Evolutionary conservation across 1,140 invertebrate species (phyloP).

Genomic region (Goniozus legneri): DNA sequence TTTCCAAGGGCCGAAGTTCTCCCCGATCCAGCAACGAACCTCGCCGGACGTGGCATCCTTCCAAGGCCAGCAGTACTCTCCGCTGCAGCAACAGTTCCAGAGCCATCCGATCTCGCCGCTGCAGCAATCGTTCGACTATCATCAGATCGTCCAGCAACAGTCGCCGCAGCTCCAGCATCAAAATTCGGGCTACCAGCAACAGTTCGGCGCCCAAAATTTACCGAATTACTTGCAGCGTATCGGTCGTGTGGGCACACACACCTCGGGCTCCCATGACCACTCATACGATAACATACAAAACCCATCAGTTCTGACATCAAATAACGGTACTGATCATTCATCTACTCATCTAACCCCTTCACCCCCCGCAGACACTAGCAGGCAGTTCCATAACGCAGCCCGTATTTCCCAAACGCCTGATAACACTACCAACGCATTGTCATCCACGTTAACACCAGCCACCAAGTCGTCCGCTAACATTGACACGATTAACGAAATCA

Average conservation of each 20-base stretch:
- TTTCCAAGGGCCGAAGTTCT: slow-evolving; percentile 12
- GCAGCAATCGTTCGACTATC: slow-evolving; percentile 14
- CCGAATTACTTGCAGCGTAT: no score
- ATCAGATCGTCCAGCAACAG: no score
- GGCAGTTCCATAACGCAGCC: not conserved
- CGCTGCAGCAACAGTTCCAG: slow-evolving; percentile 10
- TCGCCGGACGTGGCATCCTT: slow-evolving; percentile 2
- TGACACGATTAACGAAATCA: slow-evolving; percentile 6
- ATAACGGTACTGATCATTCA: not conserved
- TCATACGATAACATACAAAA: no score
- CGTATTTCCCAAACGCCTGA: not conserved
- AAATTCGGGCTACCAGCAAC: no score
- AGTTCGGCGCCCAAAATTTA: no score
- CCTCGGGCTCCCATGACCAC: no score
- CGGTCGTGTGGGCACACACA: no score
- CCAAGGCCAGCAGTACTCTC: slow-evolving; percentile 15
- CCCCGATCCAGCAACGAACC: slow-evolving; percentile 12
- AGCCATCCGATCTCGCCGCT: no score
- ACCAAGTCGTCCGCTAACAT: slow-evolving; percentile 6
- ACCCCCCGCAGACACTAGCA: no score
- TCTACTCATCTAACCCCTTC: no score
- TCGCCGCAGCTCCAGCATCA: no score
- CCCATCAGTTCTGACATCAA: no score
- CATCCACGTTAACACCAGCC: slow-evolving; percentile 14
- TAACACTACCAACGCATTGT: slow-evolving; percentile 7